Evolutionary conservation across 2,888 invertebrate genomes (phyloP).

Genomic region (Punctoribates punctum): DNA sequence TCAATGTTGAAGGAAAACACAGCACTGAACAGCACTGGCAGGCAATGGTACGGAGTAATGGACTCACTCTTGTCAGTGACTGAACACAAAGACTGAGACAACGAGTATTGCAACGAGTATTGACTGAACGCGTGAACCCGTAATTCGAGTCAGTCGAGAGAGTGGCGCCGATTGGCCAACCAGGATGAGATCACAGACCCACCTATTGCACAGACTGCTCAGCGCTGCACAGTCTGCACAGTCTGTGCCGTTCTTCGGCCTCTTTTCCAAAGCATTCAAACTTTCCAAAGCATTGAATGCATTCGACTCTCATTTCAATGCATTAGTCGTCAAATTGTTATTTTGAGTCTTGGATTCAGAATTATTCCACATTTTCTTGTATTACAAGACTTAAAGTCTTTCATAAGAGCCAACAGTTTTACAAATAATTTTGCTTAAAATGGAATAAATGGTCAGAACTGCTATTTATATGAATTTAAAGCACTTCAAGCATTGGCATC

Average conservation of each 20-base stretch:
- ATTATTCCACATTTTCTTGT: neutral
- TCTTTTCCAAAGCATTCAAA: neutral
- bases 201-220: neutral
- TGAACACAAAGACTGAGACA: neutral
- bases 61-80: constrained; percentile 4
- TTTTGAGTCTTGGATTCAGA: neutral
- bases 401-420: too few species aligned
- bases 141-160: neutral
- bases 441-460: too few species aligned
- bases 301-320: constrained; percentile 2
- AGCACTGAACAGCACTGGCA: constrained; percentile 19
- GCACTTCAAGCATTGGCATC: neutral
- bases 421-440: too few species aligned
- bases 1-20: neutral
- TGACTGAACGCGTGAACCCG: constrained; percentile 17
- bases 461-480: too few species aligned
- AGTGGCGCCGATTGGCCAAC: constrained; percentile 36
- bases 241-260: neutral
- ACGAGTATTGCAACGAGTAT: constrained; percentile 14
- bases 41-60: constrained; percentile 26
- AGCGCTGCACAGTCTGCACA: neutral
- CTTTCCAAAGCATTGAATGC: constrained; percentile 6
- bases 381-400: neutral
- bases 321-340: neutral
- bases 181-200: constrained; percentile 26